A percentile compares a stretch with the other conserved stretches of the same genome.
These are phyloP conservation scores for Mastacembelus armatus DNA, from an alignment of 2,797 vertebrate genomes.

Conservation along the genomic window DNA sequence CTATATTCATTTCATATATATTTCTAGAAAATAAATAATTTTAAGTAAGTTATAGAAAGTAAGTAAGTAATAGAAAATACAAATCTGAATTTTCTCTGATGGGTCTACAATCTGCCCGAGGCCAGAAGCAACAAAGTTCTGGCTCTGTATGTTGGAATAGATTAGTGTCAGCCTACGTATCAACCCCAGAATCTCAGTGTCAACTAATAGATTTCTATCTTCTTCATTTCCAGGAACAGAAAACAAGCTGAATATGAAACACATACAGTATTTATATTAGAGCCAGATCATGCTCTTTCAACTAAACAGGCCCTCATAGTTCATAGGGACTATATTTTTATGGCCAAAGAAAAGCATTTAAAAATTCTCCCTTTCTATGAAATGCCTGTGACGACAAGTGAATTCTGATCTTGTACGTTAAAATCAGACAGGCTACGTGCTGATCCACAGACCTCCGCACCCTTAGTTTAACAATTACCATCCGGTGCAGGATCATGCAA, in stretches of 20 bases:
- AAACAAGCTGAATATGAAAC: slow-evolving; percentile 2
- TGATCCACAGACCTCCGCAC: too few species aligned
- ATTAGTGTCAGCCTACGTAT: slow-evolving; percentile 19
- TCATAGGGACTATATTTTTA: too few species aligned
- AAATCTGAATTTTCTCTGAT: slow-evolving; percentile 11
- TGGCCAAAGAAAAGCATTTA: too few species aligned
- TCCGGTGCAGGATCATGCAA: too few species aligned
- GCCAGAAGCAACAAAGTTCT: slow-evolving; percentile 30
- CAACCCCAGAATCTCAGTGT: background rate
- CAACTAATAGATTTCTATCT: background rate
- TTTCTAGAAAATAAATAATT: background rate
- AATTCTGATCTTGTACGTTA: too few species aligned
- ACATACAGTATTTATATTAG: slow-evolving; percentile 23
- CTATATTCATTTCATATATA: background rate
- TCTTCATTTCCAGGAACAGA: slow-evolving; percentile 22
- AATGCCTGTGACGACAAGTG: too few species aligned
- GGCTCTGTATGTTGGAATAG: slow-evolving; percentile 16
- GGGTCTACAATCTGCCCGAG: background rate
- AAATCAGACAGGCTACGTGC: too few species aligned
- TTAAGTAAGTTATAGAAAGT: background rate
- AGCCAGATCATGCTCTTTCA: background rate
- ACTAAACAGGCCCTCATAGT: background rate
- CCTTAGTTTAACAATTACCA: too few species aligned
- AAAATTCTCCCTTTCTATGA: too few species aligned
- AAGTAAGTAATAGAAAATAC: slow-evolving; percentile 13